Percentiles rank a stretch among this genome's conserved stretches.
phyloP scores from a whole-genome alignment of 37 sponge, comb jelly and placozoan genomes.

The Halisarca cf. caerulea region DNA sequence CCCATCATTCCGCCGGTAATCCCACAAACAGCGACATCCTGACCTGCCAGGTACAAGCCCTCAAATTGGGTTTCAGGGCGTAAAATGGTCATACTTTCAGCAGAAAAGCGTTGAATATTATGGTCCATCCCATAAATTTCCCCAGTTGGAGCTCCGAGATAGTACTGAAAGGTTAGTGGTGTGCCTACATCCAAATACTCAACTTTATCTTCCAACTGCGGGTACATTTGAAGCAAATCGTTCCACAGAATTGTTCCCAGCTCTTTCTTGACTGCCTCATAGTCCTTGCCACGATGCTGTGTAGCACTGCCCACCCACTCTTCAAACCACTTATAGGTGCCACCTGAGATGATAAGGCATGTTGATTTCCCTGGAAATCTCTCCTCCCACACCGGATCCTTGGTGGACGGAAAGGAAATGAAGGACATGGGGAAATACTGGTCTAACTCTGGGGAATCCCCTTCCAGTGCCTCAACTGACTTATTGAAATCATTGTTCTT shows the following conservation, averaged over 20 bases:
- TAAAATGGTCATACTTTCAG: constrained; percentile 45
- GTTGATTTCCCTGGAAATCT: constrained; percentile 83
- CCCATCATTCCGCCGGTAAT: constrained; percentile 80
- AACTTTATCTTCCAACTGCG: constrained; percentile 77
- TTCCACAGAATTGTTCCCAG: constrained; percentile 70
- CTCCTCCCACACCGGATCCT: constrained; percentile 84
- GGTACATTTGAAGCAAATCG: constrained; percentile 70
- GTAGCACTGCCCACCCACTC: constrained; percentile 71
- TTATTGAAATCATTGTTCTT: constrained; percentile 35
- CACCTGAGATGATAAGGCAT: constrained; percentile 69
- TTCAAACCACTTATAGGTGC: constrained; percentile 83
- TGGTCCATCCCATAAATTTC: constrained; percentile 92
- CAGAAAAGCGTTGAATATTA: constrained; percentile 62
- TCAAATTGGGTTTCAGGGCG: constrained; percentile 70
- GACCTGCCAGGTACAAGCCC: constrained; percentile 89
- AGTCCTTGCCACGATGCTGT: constrained; percentile 76
- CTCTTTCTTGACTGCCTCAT: constrained; percentile 65
- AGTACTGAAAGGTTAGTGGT: constrained; percentile 83
- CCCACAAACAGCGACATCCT: constrained; percentile 82
- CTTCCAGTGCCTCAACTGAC: constrained; percentile 26
- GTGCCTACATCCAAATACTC: constrained; percentile 91
- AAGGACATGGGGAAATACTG: constrained; percentile 69
- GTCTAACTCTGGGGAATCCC: constrained; percentile 47
- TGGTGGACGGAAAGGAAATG: constrained; percentile 91
- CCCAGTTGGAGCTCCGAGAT: constrained; percentile 65